Percentiles rank a stretch among this genome's conserved stretches.
phyloP scores from a whole-genome alignment of 2,888 invertebrate genomes.

The Autographa gamma region DNA sequence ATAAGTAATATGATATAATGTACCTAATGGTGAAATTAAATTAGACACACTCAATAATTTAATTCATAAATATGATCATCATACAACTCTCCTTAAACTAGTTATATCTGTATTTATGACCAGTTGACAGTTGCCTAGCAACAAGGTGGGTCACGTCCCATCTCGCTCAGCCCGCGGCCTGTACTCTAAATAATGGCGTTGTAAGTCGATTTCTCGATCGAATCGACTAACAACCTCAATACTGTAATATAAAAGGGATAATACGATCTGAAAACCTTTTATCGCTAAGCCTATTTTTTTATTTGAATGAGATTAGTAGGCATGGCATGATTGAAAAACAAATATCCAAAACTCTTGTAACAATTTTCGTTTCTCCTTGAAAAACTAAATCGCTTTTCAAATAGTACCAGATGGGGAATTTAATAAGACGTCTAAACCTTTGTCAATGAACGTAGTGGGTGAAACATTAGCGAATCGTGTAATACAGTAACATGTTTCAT shows the following conservation, averaged over 20 bases:
- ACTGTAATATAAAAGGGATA: constrained; percentile 8
- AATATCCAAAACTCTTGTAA: neutral
- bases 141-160: neutral
- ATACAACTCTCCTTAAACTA: neutral
- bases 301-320: neutral
- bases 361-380: neutral
- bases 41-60: neutral
- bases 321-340: neutral
- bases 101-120: neutral
- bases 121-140: neutral
- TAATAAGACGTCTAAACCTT: neutral
- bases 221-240: constrained; percentile 7
- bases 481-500: constrained; percentile 29
- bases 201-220: constrained; percentile 4
- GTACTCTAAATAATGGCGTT: constrained; percentile 2
- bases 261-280: constrained; percentile 1
- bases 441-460: neutral
- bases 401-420: neutral
- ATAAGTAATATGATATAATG: neutral
- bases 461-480: constrained; percentile 11
- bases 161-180: neutral
- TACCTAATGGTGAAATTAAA: neutral
- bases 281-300: constrained; percentile 1
- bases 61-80: neutral
- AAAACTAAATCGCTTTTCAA: neutral